Percentiles rank a stretch among this genome's conserved stretches.
Conservation (phyloP, 1,140 invertebrate species). For the Bombus waltoni region DNA sequence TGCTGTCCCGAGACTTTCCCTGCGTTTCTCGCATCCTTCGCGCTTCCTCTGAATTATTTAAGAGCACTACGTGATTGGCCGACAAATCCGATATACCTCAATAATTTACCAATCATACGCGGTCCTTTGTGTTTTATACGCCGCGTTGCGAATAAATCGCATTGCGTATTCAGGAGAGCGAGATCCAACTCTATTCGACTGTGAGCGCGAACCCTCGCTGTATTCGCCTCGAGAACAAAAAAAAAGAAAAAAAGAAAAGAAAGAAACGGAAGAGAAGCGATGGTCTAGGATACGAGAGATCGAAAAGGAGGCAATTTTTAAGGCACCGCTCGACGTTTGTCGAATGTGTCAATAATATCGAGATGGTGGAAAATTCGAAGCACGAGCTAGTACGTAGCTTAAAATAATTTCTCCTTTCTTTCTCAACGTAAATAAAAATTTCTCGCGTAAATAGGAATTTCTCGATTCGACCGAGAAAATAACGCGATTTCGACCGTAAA, state of each 20-base stretch:
- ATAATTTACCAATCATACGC: conserved; percentile 83
- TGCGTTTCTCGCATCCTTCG: conserved; percentile 56
- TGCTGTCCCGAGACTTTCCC: conserved; percentile 11
- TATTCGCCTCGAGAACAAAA: conserved; percentile 36
- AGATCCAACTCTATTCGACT: conserved; percentile 74
- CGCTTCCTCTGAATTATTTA: conserved; percentile 80
- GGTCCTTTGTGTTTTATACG: conserved; percentile 79
- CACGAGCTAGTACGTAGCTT: no score
- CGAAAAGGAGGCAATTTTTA: conserved; percentile 30
- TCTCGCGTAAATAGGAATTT: background rate
- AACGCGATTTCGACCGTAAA: conserved; percentile 34
- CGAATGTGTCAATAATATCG: no score
- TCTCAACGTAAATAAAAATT: no score
- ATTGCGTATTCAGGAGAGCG: conserved; percentile 82
- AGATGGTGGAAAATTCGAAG: no score
- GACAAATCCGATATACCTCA: conserved; percentile 79
- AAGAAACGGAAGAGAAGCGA: background rate
- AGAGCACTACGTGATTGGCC: conserved; percentile 81
- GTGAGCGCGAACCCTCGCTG: conserved; percentile 61
- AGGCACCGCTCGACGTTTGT: no score
- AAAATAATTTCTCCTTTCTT: background rate
- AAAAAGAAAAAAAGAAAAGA: background rate
- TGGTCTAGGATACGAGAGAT: conserved; percentile 19
- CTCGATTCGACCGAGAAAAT: background rate
- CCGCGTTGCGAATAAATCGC: conserved; percentile 79